These are phyloP conservation scores for Hedychridium roseum DNA, from an alignment of 2,888 invertebrate species.

Conservation along the genomic window DNA sequence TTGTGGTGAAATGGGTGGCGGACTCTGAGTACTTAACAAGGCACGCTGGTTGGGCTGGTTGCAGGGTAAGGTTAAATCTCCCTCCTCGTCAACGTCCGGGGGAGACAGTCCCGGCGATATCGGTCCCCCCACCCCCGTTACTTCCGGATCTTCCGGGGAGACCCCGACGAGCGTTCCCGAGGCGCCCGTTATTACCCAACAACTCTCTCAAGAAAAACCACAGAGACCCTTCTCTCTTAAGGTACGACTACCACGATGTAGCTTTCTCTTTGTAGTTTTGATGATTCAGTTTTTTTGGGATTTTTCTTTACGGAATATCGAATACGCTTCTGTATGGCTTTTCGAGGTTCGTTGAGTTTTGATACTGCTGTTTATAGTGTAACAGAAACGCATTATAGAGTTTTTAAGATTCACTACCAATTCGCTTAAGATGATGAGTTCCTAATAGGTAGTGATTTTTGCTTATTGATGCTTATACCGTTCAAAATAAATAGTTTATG, in stretches of 20 bases:
- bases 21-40: constrained; percentile 60
- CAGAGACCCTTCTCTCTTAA: constrained; percentile 70
- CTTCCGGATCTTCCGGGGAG: constrained; percentile 56
- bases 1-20: constrained; percentile 45
- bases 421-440: too few species aligned
- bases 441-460: too few species aligned
- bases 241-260: constrained; percentile 60
- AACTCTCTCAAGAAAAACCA: constrained; percentile 64
- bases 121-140: constrained; percentile 56
- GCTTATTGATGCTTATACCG: constrained; percentile 25
- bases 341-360: constrained; percentile 18
- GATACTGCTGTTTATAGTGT: constrained; percentile 13
- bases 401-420: constrained; percentile 7
- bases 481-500: too few species aligned
- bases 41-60: constrained; percentile 62
- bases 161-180: constrained; percentile 52
- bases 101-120: constrained; percentile 62
- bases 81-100: constrained; percentile 62
- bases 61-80: constrained; percentile 64
- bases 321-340: constrained; percentile 39
- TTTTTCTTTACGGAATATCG: constrained; percentile 24
- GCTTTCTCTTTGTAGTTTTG: constrained; percentile 21
- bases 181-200: constrained; percentile 53
- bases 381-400: constrained; percentile 10
- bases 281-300: constrained; percentile 20